A percentile compares a stretch with the other conserved stretches of the same genome.
These are phyloP conservation scores for Oryzias celebensis DNA, from an alignment of 2,113 vertebrate species.

Conservation along the genomic window DNA sequence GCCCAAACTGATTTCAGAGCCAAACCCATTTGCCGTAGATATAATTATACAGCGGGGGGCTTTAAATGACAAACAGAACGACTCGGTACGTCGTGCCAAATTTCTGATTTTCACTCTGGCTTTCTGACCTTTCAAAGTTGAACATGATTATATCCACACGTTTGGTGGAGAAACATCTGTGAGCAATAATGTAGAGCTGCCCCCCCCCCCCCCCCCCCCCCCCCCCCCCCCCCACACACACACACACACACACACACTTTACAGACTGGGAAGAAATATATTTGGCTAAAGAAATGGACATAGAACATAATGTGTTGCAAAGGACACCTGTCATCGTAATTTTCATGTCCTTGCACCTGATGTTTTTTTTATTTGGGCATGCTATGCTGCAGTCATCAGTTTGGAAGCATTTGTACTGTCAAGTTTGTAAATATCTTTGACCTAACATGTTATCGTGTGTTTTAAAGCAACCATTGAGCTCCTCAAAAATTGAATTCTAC, in stretches of 20 bases:
- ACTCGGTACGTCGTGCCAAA: background rate
- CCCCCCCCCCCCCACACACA: background rate
- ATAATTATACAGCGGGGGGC: slow-evolving; percentile 13
- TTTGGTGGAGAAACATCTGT: background rate
- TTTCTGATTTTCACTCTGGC: slow-evolving; percentile 10
- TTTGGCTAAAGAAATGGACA: background rate
- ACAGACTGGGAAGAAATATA: background rate
- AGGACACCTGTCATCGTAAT: too few relatives aligned
- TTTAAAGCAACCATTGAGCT: too few relatives aligned
- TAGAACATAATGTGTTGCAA: too few relatives aligned
- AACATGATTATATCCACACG: slow-evolving; percentile 13
- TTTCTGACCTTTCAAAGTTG: slow-evolving; percentile 15
- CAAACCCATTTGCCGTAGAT: background rate
- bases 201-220: background rate
- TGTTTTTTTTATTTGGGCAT: too few relatives aligned
- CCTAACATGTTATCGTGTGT: too few relatives aligned
- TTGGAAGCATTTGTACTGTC: too few relatives aligned
- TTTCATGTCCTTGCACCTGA: too few relatives aligned
- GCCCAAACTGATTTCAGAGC: background rate
- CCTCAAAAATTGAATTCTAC: too few relatives aligned
- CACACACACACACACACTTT: slow-evolving; percentile 1
- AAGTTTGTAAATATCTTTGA: too few relatives aligned
- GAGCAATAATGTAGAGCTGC: slow-evolving; percentile 7
- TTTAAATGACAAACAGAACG: background rate
- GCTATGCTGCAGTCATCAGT: too few relatives aligned